Conservation (phyloP, 2,888 invertebrate species). For the Luperina nickerlii region DNA sequence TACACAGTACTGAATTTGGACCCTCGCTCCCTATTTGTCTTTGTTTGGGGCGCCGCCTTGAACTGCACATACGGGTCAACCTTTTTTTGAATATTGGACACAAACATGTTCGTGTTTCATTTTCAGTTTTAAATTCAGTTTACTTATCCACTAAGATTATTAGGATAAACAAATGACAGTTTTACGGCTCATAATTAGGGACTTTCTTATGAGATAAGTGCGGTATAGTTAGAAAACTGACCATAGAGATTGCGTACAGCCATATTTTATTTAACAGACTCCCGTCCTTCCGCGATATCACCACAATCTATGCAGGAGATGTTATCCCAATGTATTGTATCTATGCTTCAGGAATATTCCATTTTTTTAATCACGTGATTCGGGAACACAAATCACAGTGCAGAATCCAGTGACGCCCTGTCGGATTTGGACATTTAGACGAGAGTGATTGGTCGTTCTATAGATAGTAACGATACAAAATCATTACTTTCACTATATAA, state of each 20-base stretch:
- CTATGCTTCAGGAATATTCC: neutral
- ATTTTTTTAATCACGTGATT: neutral
- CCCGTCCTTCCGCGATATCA: conserved; percentile 7
- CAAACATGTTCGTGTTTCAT: neutral
- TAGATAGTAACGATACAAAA: conserved; percentile 10
- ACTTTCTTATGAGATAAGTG: neutral
- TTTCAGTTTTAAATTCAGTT: neutral
- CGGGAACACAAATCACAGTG: conserved; percentile 15
- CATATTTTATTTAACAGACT: neutral
- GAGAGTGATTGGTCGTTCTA: conserved; percentile 17
- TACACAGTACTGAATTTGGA: neutral
- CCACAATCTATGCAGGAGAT: conserved; percentile 16
- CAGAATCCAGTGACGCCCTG: neutral
- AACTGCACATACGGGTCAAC: neutral
- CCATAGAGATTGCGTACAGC: neutral
- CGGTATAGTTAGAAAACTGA: neutral
- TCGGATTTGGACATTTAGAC: neutral
- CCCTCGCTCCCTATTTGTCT: neutral
- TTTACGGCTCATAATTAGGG: neutral
- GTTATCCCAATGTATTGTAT: neutral
- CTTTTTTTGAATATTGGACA: neutral
- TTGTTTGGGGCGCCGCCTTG: conserved; percentile 3
- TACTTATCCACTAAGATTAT: neutral
- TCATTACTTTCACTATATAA: conserved; percentile 26
- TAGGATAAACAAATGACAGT: neutral